Evolutionary conservation across 2,113 vertebrate genomes (phyloP).

Genomic region (Labeo catla): DNA sequence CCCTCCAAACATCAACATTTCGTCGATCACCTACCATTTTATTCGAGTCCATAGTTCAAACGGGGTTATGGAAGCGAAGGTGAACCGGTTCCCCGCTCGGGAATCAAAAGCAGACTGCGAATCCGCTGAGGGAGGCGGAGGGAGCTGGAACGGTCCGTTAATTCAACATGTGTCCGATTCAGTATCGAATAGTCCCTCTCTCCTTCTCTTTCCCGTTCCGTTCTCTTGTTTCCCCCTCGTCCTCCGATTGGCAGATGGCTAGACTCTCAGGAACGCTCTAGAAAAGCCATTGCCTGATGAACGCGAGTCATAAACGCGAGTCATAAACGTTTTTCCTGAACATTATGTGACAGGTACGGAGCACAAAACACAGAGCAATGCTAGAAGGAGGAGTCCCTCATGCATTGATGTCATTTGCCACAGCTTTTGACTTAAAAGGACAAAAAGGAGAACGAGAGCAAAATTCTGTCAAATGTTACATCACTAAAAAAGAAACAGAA

Average conservation of each 20-base stretch:
- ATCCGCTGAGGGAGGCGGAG: constrained; percentile 63
- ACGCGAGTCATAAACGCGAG: neutral
- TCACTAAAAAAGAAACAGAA: neutral
- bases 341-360: neutral
- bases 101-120: constrained; percentile 61
- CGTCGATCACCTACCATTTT: constrained; percentile 75
- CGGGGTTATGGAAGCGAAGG: constrained; percentile 46
- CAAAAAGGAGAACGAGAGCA: neutral
- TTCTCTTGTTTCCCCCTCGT: constrained; percentile 35
- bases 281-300: neutral
- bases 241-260: constrained; percentile 34
- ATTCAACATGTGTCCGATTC: constrained; percentile 79
- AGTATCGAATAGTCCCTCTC: constrained; percentile 63
- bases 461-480: neutral
- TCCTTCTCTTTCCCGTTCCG: constrained; percentile 48
- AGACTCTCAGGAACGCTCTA: neutral
- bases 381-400: constrained; percentile 5
- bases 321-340: neutral
- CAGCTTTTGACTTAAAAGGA: constrained; percentile 1
- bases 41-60: constrained; percentile 74
- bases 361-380: neutral
- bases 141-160: constrained; percentile 65
- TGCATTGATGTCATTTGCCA: neutral
- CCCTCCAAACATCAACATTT: neutral
- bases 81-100: constrained; percentile 51